phyloP scores from a whole-genome alignment of 2,113 vertebrate species.

The Pao palembangensis region DNA sequence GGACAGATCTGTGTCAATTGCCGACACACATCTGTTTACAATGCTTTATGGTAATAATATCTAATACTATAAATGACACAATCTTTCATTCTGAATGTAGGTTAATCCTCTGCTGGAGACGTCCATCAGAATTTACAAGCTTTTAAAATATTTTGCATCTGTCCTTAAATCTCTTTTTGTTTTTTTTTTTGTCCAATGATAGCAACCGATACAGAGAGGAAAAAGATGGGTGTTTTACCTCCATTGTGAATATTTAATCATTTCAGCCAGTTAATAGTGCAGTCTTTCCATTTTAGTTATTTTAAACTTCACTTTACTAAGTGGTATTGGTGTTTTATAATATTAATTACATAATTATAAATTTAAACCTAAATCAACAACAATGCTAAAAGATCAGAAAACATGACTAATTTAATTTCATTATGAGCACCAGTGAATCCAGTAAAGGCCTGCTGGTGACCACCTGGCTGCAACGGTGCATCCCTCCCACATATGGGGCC shows the following conservation, averaged over 20 bases:
- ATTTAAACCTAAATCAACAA: slow-evolving; percentile 25
- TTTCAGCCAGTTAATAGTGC: too few species aligned
- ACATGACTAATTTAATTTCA: slow-evolving; percentile 16
- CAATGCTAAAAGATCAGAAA: slow-evolving; percentile 36
- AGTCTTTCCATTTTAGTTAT: too few species aligned
- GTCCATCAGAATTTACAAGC: slow-evolving; percentile 58
- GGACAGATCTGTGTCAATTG: slow-evolving; percentile 35
- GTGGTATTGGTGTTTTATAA: background rate
- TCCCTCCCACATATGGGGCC: slow-evolving; percentile 44
- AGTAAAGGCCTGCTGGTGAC: slow-evolving; percentile 60
- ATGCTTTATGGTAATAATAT: slow-evolving; percentile 34
- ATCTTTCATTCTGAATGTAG: slow-evolving; percentile 47
- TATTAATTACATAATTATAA: too few species aligned
- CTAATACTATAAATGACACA: slow-evolving; percentile 38
- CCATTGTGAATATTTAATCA: too few species aligned
- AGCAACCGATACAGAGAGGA: too few species aligned
- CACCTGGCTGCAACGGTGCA: slow-evolving; percentile 62
- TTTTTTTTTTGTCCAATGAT: slow-evolving; percentile 1
- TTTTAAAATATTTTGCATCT: slow-evolving; percentile 58
- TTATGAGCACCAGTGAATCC: slow-evolving; percentile 37
- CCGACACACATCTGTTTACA: slow-evolving; percentile 41
- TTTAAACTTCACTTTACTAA: background rate
- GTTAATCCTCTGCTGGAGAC: slow-evolving; percentile 61
- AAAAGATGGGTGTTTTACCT: too few species aligned
- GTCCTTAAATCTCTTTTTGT: slow-evolving; percentile 38